These are phyloP conservation scores for Apogon talboti DNA, from an alignment of 2,797 vertebrate genomes.

Conservation along the genomic window DNA sequence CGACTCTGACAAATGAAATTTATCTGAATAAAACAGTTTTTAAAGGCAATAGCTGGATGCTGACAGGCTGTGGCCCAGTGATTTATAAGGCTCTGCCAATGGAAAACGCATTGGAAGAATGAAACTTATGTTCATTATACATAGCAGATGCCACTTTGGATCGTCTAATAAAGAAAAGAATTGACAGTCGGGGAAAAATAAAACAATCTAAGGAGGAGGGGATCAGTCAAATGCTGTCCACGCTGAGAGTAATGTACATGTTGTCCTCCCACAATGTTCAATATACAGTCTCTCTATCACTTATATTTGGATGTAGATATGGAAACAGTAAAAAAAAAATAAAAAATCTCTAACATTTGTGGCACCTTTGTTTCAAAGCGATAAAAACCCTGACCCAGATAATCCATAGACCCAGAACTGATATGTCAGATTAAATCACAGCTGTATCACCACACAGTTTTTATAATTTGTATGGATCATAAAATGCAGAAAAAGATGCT, in stretches of 20 bases:
- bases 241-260: slow-evolving; percentile 19
- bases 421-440: no score
- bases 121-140: slow-evolving; percentile 74
- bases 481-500: no score
- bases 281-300: not conserved
- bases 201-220: slow-evolving; percentile 44
- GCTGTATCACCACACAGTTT: no score
- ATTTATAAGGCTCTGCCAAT: slow-evolving; percentile 82
- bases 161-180: slow-evolving; percentile 73
- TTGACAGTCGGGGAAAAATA: slow-evolving; percentile 57
- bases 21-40: slow-evolving; percentile 85
- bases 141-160: slow-evolving; percentile 69
- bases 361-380: no score
- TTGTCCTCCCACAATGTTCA: slow-evolving; percentile 3
- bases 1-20: slow-evolving; percentile 86
- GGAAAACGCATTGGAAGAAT: slow-evolving; percentile 58
- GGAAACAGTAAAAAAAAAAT: no score
- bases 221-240: slow-evolving; percentile 60
- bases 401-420: no score
- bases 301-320: not conserved
- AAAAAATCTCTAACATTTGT: no score
- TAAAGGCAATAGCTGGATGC: slow-evolving; percentile 74
- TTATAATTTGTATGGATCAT: no score
- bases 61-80: slow-evolving; percentile 81
- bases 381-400: no score